Conservation (phyloP, 2,797 vertebrate species). For the Mormyrops attenuatus region DNA sequence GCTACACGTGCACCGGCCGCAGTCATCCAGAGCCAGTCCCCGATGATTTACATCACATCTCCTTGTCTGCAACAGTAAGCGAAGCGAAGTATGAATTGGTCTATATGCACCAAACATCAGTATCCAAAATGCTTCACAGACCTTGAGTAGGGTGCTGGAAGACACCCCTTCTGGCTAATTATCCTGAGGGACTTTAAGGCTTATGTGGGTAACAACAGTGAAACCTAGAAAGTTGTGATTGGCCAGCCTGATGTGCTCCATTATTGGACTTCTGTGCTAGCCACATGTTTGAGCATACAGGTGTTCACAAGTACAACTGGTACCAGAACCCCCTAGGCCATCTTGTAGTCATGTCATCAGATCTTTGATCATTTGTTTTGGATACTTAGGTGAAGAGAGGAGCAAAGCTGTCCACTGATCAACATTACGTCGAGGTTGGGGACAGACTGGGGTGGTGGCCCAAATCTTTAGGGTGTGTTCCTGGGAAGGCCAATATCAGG, state of each 20-base stretch:
- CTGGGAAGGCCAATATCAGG: no score
- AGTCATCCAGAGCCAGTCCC: no score
- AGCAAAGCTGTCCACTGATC: neutral
- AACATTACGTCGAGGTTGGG: neutral
- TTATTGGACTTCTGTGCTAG: no score
- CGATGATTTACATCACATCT: neutral
- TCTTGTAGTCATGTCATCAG: neutral
- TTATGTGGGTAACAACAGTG: neutral
- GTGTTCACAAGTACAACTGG: neutral
- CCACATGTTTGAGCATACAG: no score
- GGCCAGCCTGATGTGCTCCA: neutral
- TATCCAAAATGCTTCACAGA: neutral
- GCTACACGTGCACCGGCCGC: no score
- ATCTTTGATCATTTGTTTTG: neutral
- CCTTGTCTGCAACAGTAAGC: neutral
- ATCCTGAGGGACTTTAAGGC: neutral
- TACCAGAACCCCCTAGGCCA: neutral
- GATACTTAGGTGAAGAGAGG: neutral
- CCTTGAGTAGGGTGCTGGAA: neutral
- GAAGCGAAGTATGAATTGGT: neutral
- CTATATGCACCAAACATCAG: neutral
- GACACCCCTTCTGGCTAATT: neutral
- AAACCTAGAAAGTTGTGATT: neutral
- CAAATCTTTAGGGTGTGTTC: neutral
- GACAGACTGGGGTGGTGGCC: neutral